phyloP scores from a whole-genome alignment of 1,140 invertebrate genomes.

The Plectus sambesii region DNA sequence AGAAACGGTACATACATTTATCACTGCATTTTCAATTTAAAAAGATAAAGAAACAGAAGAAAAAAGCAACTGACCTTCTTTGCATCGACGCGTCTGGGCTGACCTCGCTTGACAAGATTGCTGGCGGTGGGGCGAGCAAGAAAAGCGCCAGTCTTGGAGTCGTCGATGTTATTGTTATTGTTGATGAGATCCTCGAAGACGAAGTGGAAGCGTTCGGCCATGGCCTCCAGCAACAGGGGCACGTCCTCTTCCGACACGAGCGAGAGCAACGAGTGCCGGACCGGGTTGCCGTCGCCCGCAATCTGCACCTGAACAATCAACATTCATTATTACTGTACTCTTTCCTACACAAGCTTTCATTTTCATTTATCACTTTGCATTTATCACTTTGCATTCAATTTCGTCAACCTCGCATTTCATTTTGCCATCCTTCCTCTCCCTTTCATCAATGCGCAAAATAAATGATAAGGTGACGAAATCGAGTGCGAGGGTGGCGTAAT shows the following conservation, averaged over 20 bases:
- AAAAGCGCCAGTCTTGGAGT: no score
- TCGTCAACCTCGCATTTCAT: constrained; percentile 12
- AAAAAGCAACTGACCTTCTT: no score
- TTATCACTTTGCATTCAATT: neutral
- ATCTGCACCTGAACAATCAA: constrained; percentile 20
- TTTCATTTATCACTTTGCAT: no score
- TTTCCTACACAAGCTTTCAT: no score
- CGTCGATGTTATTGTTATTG: no score
- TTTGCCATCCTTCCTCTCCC: constrained; percentile 14
- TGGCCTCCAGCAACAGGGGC: constrained; percentile 24
- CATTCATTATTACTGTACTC: no score
- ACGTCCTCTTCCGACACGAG: constrained; percentile 24
- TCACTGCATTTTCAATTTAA: no score
- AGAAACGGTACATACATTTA: no score
- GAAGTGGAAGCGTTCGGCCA: constrained; percentile 21
- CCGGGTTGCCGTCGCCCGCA: constrained; percentile 26
- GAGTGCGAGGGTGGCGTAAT: constrained; percentile 1
- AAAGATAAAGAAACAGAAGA: no score
- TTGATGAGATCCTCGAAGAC: constrained; percentile 19
- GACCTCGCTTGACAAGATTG: no score
- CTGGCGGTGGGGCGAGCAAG: no score
- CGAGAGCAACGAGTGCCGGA: constrained; percentile 22
- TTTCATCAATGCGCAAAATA: constrained; percentile 5
- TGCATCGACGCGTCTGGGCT: no score
- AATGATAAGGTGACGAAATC: neutral